Evolutionary conservation across 2,797 vertebrate genomes (phyloP).

Genomic region (Macrochelys suwanniensis): DNA sequence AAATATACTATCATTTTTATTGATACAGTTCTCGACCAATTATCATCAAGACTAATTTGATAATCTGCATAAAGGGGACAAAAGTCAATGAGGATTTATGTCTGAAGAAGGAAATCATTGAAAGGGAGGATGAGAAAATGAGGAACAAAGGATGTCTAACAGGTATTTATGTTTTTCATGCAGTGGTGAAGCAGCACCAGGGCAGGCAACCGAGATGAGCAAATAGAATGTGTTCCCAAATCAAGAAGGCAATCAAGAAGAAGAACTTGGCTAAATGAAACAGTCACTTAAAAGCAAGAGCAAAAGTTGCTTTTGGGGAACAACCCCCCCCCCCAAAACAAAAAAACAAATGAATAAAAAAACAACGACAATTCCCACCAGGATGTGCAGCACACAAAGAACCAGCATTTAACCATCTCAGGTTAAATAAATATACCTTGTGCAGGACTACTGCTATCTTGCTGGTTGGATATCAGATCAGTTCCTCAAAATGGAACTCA

Average conservation of each 20-base stretch:
- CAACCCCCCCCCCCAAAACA: background rate
- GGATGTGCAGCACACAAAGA: background rate
- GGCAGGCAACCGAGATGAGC: background rate
- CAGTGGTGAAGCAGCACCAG: background rate
- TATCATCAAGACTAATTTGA: background rate
- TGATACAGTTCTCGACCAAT: background rate
- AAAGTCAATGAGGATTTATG: background rate
- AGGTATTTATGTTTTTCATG: background rate
- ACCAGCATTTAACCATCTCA: background rate
- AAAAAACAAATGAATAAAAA: background rate
- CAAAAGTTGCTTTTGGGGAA: background rate
- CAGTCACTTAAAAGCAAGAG: fast-evolving
- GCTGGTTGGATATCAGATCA: background rate
- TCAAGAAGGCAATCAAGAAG: background rate
- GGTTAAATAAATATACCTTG: background rate
- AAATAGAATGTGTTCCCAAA: slow-evolving; percentile 26
- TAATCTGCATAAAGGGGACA: background rate
- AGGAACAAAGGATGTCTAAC: background rate
- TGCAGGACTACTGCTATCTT: background rate
- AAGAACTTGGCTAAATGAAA: background rate
- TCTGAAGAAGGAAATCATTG: background rate
- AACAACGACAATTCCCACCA: background rate
- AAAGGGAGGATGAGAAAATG: background rate
- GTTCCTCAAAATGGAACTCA: background rate
- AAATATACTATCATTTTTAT: background rate